A percentile compares a stretch with the other conserved stretches of the same genome.
These are phyloP conservation scores for Phaenicophaeus curvirostris DNA, from an alignment of 2,797 vertebrate genomes.

Conservation along the genomic window DNA sequence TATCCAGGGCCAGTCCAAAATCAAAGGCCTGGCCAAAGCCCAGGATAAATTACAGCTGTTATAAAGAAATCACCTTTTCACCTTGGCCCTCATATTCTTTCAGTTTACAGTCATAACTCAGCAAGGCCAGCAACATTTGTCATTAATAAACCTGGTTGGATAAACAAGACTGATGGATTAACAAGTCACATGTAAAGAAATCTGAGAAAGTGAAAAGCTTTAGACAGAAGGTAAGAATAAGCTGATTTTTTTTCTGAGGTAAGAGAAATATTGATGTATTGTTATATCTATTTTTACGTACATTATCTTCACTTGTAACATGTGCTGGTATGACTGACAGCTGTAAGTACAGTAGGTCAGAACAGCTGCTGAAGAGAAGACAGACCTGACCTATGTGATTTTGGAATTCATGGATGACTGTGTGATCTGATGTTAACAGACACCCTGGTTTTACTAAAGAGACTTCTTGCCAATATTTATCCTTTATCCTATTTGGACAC, in stretches of 20 bases:
- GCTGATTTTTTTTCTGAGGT: neutral
- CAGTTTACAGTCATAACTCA: constrained; percentile 76
- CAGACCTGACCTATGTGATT: neutral
- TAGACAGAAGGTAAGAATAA: constrained; percentile 3
- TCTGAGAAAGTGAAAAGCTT: constrained; percentile 65
- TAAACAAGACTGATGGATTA: constrained; percentile 73
- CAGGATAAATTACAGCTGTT: constrained; percentile 80
- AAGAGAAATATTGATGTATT: neutral
- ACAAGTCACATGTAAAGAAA: constrained; percentile 67
- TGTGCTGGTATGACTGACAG: neutral
- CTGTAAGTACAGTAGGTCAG: neutral
- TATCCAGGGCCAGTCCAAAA: constrained; percentile 78
- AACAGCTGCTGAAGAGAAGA: neutral
- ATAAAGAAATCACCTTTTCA: constrained; percentile 78
- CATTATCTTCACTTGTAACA: neutral
- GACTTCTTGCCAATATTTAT: neutral
- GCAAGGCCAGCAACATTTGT: constrained; percentile 72
- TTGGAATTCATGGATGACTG: neutral
- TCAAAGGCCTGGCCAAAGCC: constrained; percentile 77
- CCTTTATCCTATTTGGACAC: neutral
- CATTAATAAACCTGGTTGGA: constrained; percentile 69
- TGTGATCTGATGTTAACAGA: neutral
- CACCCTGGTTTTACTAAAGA: neutral
- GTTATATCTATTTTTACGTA: neutral
- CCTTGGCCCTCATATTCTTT: constrained; percentile 75